Base-by-base conservation (phyloP, 2,113 vertebrate species). In the Entomyzon cyanotis region DNA sequence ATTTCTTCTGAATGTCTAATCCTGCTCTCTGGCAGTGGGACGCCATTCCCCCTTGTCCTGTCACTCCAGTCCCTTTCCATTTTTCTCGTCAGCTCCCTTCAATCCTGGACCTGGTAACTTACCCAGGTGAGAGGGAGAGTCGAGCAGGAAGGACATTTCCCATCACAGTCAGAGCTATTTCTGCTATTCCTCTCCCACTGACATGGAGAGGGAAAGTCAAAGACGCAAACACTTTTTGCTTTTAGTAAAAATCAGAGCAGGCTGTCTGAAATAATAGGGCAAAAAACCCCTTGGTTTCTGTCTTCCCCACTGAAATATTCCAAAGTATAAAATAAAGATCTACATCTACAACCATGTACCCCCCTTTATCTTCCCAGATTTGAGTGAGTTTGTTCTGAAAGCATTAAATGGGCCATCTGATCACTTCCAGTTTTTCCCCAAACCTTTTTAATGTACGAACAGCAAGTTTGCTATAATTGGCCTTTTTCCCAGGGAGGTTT, bases 121-220 rank as follows among this genome's bases (percentile, higher is more conserved):
- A 64, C 9, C 60, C n/a, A 31, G 39, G 52, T 0, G 3, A 75
- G 56, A 42, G 18, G 2, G 20, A 50, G 20, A 53, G n/a, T 65
- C 2, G 9, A 62, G 64, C 2, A 3, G 41, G 50, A 74, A 63
- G 59, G 41, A 74, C 0, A 1, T 35, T 55, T 53, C 49, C n/a
- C 67, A 50, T 47, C 3, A 0, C 35, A 64, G 11, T 5, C 0
- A 0, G 19, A 84, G 30, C 49, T 62, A 5, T 35, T 68, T 58
- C 89, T 92, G 39, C 42, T 52, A 11, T 15, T 58, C 27, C 28
- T 63, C 44, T 67, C 59, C 21, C 39, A 49, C 30, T 49, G 37
- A 37, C 47, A n/a, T 2, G 4, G 37, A 31, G 41, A 65, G 52
- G 15, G 28, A 79, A 88, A 50, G 30, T 41, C 49, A 42, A 70